phyloP scores from a whole-genome alignment of 2,888 invertebrate genomes.

The Sussaba pulchella region DNA sequence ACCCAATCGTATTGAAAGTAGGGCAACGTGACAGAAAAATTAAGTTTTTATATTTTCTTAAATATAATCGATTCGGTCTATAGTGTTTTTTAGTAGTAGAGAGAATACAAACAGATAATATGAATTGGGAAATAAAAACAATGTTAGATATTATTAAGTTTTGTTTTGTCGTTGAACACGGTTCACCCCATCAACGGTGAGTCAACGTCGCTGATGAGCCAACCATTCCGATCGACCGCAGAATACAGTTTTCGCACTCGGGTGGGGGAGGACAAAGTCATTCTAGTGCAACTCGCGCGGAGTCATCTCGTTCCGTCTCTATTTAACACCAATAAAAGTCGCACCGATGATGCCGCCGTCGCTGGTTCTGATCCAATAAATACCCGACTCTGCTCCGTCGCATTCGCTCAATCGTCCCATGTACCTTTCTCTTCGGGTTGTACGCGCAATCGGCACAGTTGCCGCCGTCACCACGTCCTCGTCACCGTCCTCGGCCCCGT shows the following conservation, averaged over 20 bases:
- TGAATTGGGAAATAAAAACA: too few species aligned
- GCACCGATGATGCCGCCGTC: constrained; percentile 11
- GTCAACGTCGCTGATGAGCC: constrained; percentile 47
- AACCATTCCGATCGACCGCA: constrained; percentile 36
- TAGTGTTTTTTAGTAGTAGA: too few species aligned
- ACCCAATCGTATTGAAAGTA: too few species aligned
- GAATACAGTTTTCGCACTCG: constrained; percentile 4
- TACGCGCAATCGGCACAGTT: too few species aligned
- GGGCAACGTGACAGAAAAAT: too few species aligned
- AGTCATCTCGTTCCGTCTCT: constrained; percentile 48
- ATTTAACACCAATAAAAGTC: constrained; percentile 34
- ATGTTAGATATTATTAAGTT: too few species aligned
- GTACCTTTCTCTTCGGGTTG: constrained; percentile 37
- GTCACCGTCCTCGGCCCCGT: constrained; percentile 12
- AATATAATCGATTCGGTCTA: too few species aligned
- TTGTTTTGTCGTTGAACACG: constrained; percentile 54
- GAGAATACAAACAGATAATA: too few species aligned
- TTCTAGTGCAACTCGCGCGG: constrained; percentile 23
- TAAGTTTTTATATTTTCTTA: too few species aligned
- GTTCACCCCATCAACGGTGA: constrained; percentile 50
- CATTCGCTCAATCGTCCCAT: constrained; percentile 49
- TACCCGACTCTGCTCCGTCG: constrained; percentile 41
- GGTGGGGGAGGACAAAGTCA: neutral
- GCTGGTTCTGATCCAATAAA: constrained; percentile 68
- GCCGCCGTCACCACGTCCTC: too few species aligned